Percentiles rank a stretch among this genome's conserved stretches.
Conservation (phyloP, 2,888 invertebrate genomes). For the Aricia artaxerxes region DNA sequence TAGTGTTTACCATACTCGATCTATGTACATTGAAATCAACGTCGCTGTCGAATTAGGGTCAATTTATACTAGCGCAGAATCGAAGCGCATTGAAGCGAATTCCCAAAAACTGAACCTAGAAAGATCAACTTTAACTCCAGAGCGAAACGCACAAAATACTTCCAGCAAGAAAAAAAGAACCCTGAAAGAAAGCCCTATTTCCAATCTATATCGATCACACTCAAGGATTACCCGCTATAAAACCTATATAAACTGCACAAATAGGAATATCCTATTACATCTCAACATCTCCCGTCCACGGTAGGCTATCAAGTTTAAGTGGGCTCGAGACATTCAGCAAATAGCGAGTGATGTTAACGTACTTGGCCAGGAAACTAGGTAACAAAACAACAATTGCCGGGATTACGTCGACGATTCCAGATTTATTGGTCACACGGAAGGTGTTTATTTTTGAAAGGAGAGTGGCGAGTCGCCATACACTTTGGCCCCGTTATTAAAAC, state of each 20-base stretch:
- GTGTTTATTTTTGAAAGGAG: not conserved
- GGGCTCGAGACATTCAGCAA: conserved; percentile 13
- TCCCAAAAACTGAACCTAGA: no score
- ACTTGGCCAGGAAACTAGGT: conserved; percentile 27
- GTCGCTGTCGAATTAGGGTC: no score
- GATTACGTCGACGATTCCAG: not conserved
- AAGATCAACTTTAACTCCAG: no score
- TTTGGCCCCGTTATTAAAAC: not conserved
- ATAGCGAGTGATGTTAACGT: conserved; percentile 24
- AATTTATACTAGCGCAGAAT: no score
- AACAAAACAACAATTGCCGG: conserved; percentile 25
- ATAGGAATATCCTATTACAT: conserved; percentile 9
- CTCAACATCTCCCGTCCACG: conserved; percentile 4
- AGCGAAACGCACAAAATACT: no score
- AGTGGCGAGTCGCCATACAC: not conserved
- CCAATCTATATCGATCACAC: not conserved
- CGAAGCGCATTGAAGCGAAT: no score
- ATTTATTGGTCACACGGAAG: conserved; percentile 14
- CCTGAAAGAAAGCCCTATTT: not conserved
- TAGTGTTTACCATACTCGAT: no score
- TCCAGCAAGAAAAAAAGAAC: no score
- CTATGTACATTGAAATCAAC: no score
- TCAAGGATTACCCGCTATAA: not conserved
- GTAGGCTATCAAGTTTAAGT: conserved; percentile 16
- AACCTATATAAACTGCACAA: not conserved